Conservation (phyloP, 2,888 invertebrate genomes). For the Cerceris ruficornis region DNA sequence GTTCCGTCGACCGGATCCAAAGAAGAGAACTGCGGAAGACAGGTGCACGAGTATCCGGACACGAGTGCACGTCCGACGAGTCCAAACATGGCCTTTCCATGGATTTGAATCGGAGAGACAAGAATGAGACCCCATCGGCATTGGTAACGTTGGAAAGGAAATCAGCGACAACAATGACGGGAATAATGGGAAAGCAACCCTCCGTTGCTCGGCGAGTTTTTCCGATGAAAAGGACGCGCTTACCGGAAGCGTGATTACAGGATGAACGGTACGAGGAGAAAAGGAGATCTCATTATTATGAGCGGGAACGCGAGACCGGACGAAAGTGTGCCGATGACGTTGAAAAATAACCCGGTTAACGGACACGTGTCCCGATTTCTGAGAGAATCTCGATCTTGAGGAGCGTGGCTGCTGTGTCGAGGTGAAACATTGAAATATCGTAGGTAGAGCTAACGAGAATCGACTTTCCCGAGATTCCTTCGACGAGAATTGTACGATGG, state of each 20-base stretch:
- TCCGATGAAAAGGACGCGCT: conserved; percentile 48
- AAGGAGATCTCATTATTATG: conserved; percentile 6
- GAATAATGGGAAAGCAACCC: conserved; percentile 62
- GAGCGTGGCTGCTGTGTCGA: conserved; percentile 3
- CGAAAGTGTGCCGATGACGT: conserved; percentile 27
- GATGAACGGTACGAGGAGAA: conserved; percentile 15
- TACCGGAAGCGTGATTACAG: conserved; percentile 41
- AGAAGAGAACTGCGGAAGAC: conserved; percentile 40
- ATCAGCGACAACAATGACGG: conserved; percentile 52
- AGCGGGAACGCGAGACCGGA: conserved; percentile 18
- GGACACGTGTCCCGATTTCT: conserved; percentile 36
- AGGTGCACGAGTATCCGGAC: conserved; percentile 34
- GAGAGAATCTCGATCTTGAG: conserved; percentile 17
- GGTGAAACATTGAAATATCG: neutral
- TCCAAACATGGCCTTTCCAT: conserved; percentile 13
- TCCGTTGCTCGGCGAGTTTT: conserved; percentile 24
- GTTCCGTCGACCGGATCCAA: conserved; percentile 31
- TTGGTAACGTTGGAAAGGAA: conserved; percentile 5
- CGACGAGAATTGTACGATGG: no score
- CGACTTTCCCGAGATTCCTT: no score
- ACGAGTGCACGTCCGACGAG: conserved; percentile 12
- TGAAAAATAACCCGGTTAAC: conserved; percentile 38
- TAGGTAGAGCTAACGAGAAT: no score
- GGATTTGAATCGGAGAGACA: conserved; percentile 14
- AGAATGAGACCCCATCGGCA: neutral